Evolutionary conservation across 2,797 vertebrate genomes (phyloP).

Genomic region (Pseudochirops corinnae): DNA sequence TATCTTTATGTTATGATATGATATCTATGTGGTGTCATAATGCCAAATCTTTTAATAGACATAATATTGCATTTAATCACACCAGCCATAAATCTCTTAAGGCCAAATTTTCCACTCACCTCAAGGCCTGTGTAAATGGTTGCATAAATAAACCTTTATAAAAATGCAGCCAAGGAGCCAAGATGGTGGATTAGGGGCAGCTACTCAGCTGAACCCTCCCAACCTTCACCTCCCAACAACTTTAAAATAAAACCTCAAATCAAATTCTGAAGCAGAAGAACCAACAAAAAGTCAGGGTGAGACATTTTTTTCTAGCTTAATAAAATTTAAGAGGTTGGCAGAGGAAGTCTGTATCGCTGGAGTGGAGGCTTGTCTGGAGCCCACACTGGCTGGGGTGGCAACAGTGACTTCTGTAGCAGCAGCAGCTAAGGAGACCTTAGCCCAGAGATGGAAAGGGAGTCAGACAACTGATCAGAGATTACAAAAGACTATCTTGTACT

Average conservation of each 20-base stretch:
- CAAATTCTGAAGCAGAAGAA: background rate
- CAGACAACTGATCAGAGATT: background rate
- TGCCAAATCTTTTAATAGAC: background rate
- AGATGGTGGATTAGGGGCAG: background rate
- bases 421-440: background rate
- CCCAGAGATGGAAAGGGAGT: background rate
- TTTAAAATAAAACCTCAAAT: background rate
- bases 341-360: background rate
- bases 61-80: background rate
- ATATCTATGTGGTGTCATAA: background rate
- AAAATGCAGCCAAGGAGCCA: background rate
- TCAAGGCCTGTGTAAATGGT: background rate
- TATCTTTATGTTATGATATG: background rate
- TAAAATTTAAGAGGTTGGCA: background rate
- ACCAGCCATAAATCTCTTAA: background rate
- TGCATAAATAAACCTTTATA: background rate
- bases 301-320: background rate
- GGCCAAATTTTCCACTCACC: background rate
- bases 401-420: background rate
- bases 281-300: background rate
- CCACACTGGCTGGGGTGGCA: background rate
- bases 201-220: background rate
- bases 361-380: background rate
- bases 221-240: background rate
- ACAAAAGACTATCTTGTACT: background rate